Evolutionary conservation across 2,797 vertebrate species (phyloP), one percentile per base, ranked within the genome.

Genomic region (Carapus acus): DNA sequence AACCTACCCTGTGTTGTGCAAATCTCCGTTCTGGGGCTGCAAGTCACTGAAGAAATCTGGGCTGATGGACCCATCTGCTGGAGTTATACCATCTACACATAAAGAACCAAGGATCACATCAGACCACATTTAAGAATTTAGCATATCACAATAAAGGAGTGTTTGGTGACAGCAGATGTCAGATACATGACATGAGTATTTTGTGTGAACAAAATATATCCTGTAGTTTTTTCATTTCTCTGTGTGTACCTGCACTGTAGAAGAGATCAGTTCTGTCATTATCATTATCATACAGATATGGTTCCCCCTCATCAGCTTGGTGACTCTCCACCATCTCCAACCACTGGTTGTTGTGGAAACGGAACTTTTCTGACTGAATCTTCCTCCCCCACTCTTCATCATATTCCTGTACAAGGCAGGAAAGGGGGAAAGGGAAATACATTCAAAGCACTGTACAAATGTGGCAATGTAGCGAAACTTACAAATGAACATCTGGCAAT

Each of bases 271-370:
- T 89, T 70, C 91, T 88, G 37, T 94, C 92, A 0, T 81, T 85
- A 48, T 95, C 92, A 1, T 95, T 92, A 1, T 92, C 93, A 3
- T 94, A 94, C 12, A 94, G 80, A 54, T 88, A 93, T 3, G 92
- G 90, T 40, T 97, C 94, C 0, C 85, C 88, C 41, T 97, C 94
- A 29, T 94, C 94, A 63, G 90, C 86, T 70, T 96, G 92, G 17
- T 92, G 90, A 62, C 89, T 94, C 81, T 96, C 94, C 3, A 95
- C 92, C 94, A 97, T 96, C 76, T 96, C 94, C 65, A 97, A 53
- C 94, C 94, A 97, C 75, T 96, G 94, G 31, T 93, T 94, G 82
- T 96, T 97, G 74, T 96, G 92, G 91, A 93, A 97, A 21, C 93
- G 90, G 43, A 97, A 97, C 73, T 96, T 97, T 71, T 95, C 93